Evolutionary conservation across 2,113 vertebrate genomes (phyloP), one percentile per base, ranked within the genome.

Genomic region (Lasiurus borealis): DNA sequence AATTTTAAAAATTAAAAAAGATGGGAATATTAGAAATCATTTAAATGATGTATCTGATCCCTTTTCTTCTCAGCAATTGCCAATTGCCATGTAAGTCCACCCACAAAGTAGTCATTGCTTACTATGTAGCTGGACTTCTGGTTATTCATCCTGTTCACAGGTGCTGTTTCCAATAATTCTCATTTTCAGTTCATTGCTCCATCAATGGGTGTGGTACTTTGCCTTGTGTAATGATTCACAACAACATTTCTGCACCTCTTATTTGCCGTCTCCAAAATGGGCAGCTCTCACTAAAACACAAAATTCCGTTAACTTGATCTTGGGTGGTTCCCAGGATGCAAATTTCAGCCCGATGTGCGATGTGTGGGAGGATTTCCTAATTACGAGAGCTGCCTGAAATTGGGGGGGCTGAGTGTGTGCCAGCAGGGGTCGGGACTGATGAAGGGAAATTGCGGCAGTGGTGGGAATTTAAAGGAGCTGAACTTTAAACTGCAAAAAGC

Each of bases 401-500:
- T 18, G 21, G 18, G 57, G 31, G 68, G 72, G 11, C 69, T 44
- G 15, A 29, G 16, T 6, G 0, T 50, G 23, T 81, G n/a, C 76
- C 76, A 25, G 11, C 25, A n/a, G 36, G 31, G 40, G 1, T 36
- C 16, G 3, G 46, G 62, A 15, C n/a, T 69, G 21, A 14, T 27
- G 36, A 72, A 14, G 23, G 66, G 59, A 36, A 54, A 52, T 87
- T 89, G 77, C 18, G n/a, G 54, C 46, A 29, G n/a, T 52, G 36
- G 12, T 64, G 54, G 5, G 29, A 72, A 73, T 54, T 72, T 88
- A 80, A 87, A 90, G 57, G 78, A 84, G 59, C 31, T 85, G 81
- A 93, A 85, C 84, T 95, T 92, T 44, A 89, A 75, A 75, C 84
- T 84, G 86, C 25, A 57, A 89, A 36, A 84, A 86, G 91, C 66